A percentile compares a stretch with the other conserved stretches of the same genome.
phyloP scores from a whole-genome alignment of 1,140 invertebrate genomes.

The Drosophila oshimai region DNA sequence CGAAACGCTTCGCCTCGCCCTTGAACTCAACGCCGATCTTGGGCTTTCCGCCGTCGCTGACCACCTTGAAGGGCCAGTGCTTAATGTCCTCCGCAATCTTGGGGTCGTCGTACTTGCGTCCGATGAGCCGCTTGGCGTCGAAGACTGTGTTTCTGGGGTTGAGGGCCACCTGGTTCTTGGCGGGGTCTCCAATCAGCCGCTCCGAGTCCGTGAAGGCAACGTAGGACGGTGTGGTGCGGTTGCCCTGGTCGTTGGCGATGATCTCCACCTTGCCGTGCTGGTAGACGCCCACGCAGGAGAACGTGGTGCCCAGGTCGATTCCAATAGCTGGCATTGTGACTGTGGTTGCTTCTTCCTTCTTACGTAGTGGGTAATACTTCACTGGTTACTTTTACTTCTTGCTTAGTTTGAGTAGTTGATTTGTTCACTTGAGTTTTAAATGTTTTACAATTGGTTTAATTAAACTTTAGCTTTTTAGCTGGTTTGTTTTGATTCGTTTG shows the following conservation, averaged over 20 bases:
- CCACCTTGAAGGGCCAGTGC: constrained; percentile 89
- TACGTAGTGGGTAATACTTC: not conserved
- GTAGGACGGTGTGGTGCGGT: constrained; percentile 97
- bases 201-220: constrained; percentile 98
- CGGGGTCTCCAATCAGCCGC: constrained; percentile 97
- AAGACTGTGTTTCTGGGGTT: constrained; percentile 79
- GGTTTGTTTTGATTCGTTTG: constrained; percentile 20
- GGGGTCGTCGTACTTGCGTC: constrained; percentile 87
- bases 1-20: constrained; percentile 88
- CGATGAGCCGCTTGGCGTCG: constrained; percentile 86
- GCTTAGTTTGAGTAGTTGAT: not conserved
- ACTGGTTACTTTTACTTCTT: not conserved
- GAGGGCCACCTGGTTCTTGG: constrained; percentile 85
- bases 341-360: constrained; percentile 5
- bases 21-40: constrained; percentile 90
- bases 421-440: not conserved
- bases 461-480: constrained; percentile 49
- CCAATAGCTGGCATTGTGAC: constrained; percentile 85
- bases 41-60: constrained; percentile 86
- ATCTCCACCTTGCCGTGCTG: constrained; percentile 95
- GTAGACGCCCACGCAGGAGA: constrained; percentile 91
- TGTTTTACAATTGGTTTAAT: too few species aligned
- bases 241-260: constrained; percentile 97
- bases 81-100: constrained; percentile 90
- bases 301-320: constrained; percentile 90